Base-by-base conservation (phyloP, 2,888 invertebrate genomes). In the Harpagoxenus sublaevis region DNA sequence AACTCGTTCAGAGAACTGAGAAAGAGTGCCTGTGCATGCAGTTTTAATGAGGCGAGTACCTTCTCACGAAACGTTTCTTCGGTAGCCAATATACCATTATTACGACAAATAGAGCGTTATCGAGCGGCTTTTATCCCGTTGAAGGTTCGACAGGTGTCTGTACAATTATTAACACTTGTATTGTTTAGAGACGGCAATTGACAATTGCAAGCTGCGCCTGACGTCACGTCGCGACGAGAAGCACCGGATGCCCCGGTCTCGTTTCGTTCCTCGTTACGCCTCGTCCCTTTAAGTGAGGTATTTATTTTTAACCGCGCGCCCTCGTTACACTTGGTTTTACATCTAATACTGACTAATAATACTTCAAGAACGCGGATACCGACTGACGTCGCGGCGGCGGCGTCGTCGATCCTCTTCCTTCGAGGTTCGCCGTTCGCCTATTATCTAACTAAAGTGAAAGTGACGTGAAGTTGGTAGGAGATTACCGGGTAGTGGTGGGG, bases 71-170 rank as follows among this genome's bases (percentile, higher is more conserved):
- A 84, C 93, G 93, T 86, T 92, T 94, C 88, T 92, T 94, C 87
- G 90, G 91, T 84, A 93, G 82, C 91, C 93, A 92, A 90, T 91
- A 92, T 88, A 93, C 91, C 94, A 94, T 94, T 89, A 90, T 92
- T 89, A 85, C 81, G 85, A 89, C 31, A 15, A 23, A 48, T 18
- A 39, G 18, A 79, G 23, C 23, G 23, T 23, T 55, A 66, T 45
- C 18, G 8, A 28, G 4, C 31, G 15, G 10, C 10, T 4, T 12
- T 31, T 78, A 31, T 28, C 42, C 3, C 12, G 18, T 18, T 10
- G 28, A 35, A 8, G 1, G 15, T 12, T 62, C 35, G 2, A 62
- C 23, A 75, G 31, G 12, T 48, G 15, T 62, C 15, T 28, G 39
- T 73, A 15, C 8, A 74, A 74, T 31, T 60, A 31, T 31, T 60